phyloP scores from a whole-genome alignment of 1,140 invertebrate species.

The Elysia chlorotica region DNA sequence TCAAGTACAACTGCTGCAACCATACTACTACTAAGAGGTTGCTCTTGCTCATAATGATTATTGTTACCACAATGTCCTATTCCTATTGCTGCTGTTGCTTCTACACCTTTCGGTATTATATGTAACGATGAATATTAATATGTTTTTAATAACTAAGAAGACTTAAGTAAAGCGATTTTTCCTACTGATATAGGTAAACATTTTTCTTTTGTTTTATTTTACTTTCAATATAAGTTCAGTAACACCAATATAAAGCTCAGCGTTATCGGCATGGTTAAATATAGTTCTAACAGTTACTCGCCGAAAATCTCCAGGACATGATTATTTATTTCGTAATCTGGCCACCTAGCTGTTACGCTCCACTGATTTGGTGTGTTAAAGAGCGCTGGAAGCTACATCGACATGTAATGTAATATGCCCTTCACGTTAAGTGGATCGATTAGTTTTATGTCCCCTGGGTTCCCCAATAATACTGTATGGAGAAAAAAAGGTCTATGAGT shows the following conservation, averaged over 20 bases:
- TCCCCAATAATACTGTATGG: neutral
- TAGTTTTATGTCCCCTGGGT: neutral
- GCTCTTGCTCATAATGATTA: neutral
- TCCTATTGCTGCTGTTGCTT: neutral
- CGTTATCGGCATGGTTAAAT: neutral
- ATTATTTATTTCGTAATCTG: constrained; percentile 50
- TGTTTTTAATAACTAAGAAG: neutral
- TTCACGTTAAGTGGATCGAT: neutral
- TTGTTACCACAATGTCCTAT: neutral
- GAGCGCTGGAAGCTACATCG: constrained; percentile 70
- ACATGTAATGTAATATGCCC: constrained; percentile 18
- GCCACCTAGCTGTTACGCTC: constrained; percentile 70
- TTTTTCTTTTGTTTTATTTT: neutral
- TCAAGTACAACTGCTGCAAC: neutral
- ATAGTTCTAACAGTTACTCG: neutral
- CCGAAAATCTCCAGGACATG: neutral
- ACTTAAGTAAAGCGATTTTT: neutral
- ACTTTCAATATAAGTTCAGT: neutral
- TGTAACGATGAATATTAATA: neutral
- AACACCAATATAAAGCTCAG: neutral
- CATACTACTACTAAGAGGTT: neutral
- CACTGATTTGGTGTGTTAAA: constrained; percentile 85
- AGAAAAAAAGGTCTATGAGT: too few relatives aligned
- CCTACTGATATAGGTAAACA: neutral
- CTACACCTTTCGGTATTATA: neutral